phyloP scores from a whole-genome alignment of 2,113 vertebrate species.

The Pluvianellus socialis region DNA sequence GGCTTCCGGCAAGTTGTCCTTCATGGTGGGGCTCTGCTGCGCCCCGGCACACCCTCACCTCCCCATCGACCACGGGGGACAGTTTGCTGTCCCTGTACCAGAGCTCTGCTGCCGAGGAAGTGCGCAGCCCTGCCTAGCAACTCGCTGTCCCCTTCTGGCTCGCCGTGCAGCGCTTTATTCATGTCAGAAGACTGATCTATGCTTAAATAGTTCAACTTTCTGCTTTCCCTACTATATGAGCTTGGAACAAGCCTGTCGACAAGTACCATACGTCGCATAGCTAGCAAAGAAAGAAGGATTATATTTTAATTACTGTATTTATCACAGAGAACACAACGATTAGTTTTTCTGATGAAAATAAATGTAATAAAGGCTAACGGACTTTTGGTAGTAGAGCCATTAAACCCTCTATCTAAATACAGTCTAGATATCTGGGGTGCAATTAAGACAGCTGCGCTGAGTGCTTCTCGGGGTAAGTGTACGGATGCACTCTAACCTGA shows the following conservation, averaged over 20 bases:
- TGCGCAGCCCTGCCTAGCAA: background rate
- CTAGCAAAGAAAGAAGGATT: conserved; percentile 55
- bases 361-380: conserved; percentile 54
- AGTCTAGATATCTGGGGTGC: conserved; percentile 40
- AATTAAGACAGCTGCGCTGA: background rate
- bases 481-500: conserved; percentile 39
- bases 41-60: background rate
- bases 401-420: conserved; percentile 40
- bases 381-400: conserved; percentile 50
- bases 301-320: conserved; percentile 61
- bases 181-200: background rate
- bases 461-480: conserved; percentile 21
- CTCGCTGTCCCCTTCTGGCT: background rate
- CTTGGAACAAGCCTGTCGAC: background rate
- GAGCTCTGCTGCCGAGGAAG: background rate
- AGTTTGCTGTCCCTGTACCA: background rate
- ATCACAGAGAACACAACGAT: background rate
- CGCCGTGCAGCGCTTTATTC: background rate
- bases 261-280: background rate
- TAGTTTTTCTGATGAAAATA: conserved; percentile 43
- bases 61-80: accelerated
- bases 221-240: background rate
- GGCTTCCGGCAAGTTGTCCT: background rate
- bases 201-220: background rate
- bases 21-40: accelerated